Conservation (phyloP, 2,113 vertebrate genomes). For the Toxotes jaculatrix region DNA sequence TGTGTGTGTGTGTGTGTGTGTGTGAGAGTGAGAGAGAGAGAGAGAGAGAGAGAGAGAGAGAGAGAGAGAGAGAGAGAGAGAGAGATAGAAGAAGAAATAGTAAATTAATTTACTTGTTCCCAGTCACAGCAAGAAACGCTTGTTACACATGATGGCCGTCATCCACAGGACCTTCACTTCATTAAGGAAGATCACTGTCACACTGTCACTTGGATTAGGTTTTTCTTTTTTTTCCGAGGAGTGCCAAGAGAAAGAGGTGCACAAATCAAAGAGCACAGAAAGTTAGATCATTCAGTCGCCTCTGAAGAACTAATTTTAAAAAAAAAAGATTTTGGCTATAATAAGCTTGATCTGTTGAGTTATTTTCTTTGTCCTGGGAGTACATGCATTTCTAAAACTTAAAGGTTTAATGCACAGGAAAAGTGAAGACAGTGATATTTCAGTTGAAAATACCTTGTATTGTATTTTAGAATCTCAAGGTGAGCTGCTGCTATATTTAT, state of each 20-base stretch:
- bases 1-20: constrained; percentile 1
- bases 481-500: background rate
- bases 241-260: background rate
- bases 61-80: background rate
- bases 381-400: background rate
- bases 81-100: constrained; percentile 23
- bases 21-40: background rate
- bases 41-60: background rate
- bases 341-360: background rate
- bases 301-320: background rate
- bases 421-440: background rate
- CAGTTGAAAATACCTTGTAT: background rate
- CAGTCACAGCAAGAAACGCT: constrained; percentile 32
- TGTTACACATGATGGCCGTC: constrained; percentile 32
- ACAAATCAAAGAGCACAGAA: constrained; percentile 19
- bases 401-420: background rate
- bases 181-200: constrained; percentile 60
- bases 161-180: constrained; percentile 47
- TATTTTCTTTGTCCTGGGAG: background rate
- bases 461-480: background rate
- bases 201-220: constrained; percentile 25
- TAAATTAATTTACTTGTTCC: constrained; percentile 42
- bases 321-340: background rate
- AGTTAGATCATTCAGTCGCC: constrained; percentile 10
- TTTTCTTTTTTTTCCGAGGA: constrained; percentile 8